Evolutionary conservation across 1,140 invertebrate genomes (phyloP).

Genomic region (Chymomyza costata): DNA sequence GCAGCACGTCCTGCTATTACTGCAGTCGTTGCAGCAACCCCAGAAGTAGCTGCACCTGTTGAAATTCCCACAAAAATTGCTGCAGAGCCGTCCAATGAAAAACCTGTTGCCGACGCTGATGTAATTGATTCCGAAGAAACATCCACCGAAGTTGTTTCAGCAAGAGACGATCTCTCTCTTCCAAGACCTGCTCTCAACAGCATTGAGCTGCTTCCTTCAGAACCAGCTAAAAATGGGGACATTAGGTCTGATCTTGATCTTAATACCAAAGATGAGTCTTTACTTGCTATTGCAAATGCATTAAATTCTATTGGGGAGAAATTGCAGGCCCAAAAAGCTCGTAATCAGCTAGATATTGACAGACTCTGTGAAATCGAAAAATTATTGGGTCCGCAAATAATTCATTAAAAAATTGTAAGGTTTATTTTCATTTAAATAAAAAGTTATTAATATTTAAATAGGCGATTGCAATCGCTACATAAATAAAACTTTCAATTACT

Average conservation of each 20-base stretch:
- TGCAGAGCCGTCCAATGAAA: too few species aligned
- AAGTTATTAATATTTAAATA: too few species aligned
- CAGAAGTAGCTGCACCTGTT: neutral
- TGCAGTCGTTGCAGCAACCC: neutral
- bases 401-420: too few species aligned
- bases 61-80: neutral
- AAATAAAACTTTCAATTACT: neutral
- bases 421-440: too few species aligned
- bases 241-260: too few species aligned
- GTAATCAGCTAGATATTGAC: slow-evolving; percentile 51
- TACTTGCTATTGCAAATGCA: slow-evolving; percentile 49
- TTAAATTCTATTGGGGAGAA: slow-evolving; percentile 48
- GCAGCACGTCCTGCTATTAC: slow-evolving; percentile 1
- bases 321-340: slow-evolving; percentile 42
- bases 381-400: slow-evolving; percentile 31
- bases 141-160: neutral
- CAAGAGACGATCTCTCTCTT: too few species aligned
- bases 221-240: too few species aligned
- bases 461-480: too few species aligned
- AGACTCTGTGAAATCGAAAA: slow-evolving; percentile 58
- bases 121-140: too few species aligned
- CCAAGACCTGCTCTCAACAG: too few species aligned
- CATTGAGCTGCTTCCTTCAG: too few species aligned
- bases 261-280: slow-evolving; percentile 40
- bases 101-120: too few species aligned